Evolutionary conservation across 2,888 invertebrate genomes (phyloP).

Genomic region (Marasmarcha lunaedactyla): DNA sequence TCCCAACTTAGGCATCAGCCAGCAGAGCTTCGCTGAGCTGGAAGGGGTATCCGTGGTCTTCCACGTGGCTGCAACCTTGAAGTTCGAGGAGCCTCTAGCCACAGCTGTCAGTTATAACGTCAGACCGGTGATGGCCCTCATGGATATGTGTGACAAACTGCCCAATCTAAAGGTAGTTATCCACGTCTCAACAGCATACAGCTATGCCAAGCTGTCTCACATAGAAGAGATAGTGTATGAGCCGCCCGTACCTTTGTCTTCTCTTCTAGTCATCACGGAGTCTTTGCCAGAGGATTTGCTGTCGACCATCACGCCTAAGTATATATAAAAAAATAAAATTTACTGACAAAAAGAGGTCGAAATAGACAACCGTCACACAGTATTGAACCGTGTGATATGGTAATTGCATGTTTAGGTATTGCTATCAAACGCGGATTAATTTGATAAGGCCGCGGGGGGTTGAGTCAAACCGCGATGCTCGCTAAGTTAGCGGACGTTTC

Average conservation of each 20-base stretch:
- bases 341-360: too few species aligned
- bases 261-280: not conserved
- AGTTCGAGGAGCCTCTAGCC: not conserved
- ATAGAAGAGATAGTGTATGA: not conserved
- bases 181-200: conserved; percentile 3
- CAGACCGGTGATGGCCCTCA: not conserved
- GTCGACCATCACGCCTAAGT: not conserved
- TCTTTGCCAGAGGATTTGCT: not conserved
- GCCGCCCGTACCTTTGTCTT: not conserved
- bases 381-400: too few species aligned
- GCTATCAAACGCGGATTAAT: too few species aligned
- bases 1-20: not conserved
- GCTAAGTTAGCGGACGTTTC: too few species aligned
- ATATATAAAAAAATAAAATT: too few species aligned
- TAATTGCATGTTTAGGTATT: too few species aligned
- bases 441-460: too few species aligned
- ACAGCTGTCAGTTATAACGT: not conserved
- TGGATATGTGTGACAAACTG: not conserved
- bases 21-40: not conserved
- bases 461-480: too few species aligned
- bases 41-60: not conserved
- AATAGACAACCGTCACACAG: too few species aligned
- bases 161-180: not conserved
- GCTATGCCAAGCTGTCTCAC: not conserved
- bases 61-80: not conserved